Conservation (phyloP, 2,797 vertebrate species). For the Siniperca obscura region DNA sequence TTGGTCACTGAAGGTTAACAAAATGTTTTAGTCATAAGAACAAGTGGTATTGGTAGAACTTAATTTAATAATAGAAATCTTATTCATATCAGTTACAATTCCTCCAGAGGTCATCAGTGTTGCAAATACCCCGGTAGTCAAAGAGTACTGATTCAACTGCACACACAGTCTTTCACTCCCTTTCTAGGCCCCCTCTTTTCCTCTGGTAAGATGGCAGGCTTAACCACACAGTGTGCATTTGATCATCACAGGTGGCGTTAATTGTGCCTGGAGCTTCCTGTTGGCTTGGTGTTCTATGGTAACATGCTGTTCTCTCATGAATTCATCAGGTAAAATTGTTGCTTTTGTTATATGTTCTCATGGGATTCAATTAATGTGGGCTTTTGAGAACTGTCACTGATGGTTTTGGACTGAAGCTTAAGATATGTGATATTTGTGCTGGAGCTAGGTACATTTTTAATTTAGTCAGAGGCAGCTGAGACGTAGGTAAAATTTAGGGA, state of each 20-base stretch:
- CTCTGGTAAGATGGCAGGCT: conserved; percentile 27
- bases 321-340: conserved; percentile 1
- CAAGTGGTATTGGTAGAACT: not conserved
- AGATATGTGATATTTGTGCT: not conserved
- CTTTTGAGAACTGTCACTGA: not conserved
- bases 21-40: not conserved
- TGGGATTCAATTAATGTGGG: conserved; percentile 15
- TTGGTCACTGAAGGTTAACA: not conserved
- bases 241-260: conserved; percentile 44
- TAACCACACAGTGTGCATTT: conserved; percentile 17
- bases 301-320: conserved; percentile 4
- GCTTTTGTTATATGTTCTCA: conserved; percentile 22
- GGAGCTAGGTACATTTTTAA: not conserved
- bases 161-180: not conserved
- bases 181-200: conserved; percentile 13
- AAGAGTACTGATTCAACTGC: not conserved
- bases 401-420: conserved; percentile 20
- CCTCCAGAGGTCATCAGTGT: not conserved
- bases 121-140: not conserved
- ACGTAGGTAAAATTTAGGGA: not conserved
- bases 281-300: conserved; percentile 9
- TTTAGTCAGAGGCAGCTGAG: conserved; percentile 1
- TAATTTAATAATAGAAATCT: not conserved
- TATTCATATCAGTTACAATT: no score
- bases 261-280: conserved; percentile 42